Conservation (phyloP, 2,797 vertebrate species). For the Melanotaenia maccullochi region DNA sequence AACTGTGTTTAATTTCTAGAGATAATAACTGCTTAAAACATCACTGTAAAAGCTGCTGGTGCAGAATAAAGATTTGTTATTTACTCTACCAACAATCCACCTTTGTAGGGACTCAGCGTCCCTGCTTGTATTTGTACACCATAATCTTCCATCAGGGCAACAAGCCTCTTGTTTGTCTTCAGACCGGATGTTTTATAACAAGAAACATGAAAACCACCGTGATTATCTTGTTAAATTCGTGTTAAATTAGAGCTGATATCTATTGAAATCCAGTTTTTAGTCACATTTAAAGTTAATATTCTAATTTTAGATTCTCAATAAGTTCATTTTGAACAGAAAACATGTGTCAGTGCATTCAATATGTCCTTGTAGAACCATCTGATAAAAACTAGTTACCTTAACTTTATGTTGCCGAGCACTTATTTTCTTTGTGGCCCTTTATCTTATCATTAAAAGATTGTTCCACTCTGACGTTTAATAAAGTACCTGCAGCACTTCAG, state of each 20-base stretch:
- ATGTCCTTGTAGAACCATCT: too few species aligned
- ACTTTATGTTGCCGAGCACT: too few species aligned
- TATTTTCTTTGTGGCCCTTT: too few species aligned
- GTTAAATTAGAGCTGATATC: background rate
- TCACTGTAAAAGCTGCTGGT: background rate
- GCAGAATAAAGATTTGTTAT: background rate
- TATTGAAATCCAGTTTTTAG: background rate
- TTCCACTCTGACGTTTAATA: too few species aligned
- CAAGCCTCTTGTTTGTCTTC: background rate
- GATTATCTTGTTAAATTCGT: background rate
- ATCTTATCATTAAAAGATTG: too few species aligned
- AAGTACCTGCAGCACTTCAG: too few species aligned
- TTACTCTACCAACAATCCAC: background rate
- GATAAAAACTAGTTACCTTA: too few species aligned
- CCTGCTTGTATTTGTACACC: background rate
- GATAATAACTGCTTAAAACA: background rate
- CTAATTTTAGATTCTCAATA: background rate
- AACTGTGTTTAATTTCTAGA: background rate
- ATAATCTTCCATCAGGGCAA: background rate
- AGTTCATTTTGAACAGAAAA: fast-evolving
- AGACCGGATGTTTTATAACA: background rate
- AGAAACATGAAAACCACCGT: background rate
- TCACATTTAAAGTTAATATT: background rate
- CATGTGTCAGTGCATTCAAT: background rate
- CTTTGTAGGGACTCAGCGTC: background rate